Percentiles rank a stretch among this genome's conserved stretches.
Conservation (phyloP, 1,140 invertebrate genomes). For the Centruroides vittatus region DNA sequence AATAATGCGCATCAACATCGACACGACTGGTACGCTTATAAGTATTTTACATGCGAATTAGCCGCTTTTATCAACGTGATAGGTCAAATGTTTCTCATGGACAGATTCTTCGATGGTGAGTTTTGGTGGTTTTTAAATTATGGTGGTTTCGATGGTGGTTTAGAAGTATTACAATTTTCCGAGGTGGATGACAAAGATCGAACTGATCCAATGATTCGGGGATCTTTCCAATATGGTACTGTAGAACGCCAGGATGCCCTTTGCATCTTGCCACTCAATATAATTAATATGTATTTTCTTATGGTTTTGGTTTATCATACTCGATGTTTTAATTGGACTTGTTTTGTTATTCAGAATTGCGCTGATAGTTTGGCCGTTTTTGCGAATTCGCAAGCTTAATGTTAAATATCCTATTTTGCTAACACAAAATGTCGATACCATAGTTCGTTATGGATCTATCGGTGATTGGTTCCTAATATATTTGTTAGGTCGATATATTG, state of each 20-base stretch:
- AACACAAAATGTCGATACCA: not conserved
- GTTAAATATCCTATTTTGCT: slow-evolving; percentile 1
- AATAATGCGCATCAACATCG: slow-evolving; percentile 34
- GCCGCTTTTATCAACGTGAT: slow-evolving; percentile 79
- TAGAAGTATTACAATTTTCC: slow-evolving; percentile 59
- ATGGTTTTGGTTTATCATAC: slow-evolving; percentile 25
- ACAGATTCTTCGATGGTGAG: slow-evolving; percentile 64
- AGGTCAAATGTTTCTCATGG: slow-evolving; percentile 81
- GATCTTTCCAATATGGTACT: slow-evolving; percentile 55
- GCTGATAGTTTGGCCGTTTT: slow-evolving; percentile 6
- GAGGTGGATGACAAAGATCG: slow-evolving; percentile 54
- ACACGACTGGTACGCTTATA: slow-evolving; percentile 63
- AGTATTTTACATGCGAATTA: slow-evolving; percentile 25
- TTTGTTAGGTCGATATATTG: slow-evolving; percentile 84
- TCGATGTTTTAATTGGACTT: slow-evolving; percentile 19
- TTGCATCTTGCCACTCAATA: slow-evolving; percentile 33
- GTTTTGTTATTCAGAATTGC: slow-evolving; percentile 14
- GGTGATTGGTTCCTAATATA: slow-evolving; percentile 73
- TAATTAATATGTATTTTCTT: slow-evolving; percentile 29
- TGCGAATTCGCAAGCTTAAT: slow-evolving; percentile 4
- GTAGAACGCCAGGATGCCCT: slow-evolving; percentile 23
- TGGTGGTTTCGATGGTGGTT: too few species aligned
- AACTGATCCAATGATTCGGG: slow-evolving; percentile 40
- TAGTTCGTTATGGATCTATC: slow-evolving; percentile 47
- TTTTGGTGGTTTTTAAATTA: slow-evolving; percentile 21